Conservation (phyloP, 2,888 invertebrate genomes). For the Ornithoptera alexandrae region DNA sequence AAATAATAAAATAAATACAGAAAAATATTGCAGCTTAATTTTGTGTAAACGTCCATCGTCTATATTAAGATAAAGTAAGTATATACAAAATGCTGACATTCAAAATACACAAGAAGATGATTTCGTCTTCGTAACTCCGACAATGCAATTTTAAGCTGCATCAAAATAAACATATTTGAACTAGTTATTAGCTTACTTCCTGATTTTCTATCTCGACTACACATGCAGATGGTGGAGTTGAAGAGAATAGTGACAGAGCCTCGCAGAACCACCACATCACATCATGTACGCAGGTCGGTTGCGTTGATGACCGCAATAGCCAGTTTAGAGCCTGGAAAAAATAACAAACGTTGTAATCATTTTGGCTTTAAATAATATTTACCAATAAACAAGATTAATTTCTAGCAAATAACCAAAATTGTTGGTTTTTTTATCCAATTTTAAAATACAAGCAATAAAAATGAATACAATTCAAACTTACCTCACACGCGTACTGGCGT, state of each 20-base stretch:
- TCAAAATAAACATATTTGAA: not conserved
- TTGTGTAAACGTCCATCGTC: no score
- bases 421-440: no score
- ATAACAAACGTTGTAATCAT: not conserved
- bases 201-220: conserved; percentile 54
- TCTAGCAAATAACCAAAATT: no score
- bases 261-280: conserved; percentile 98
- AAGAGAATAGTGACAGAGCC: conserved; percentile 83
- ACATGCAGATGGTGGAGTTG: conserved; percentile 52
- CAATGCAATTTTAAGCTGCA: no score
- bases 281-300: conserved; percentile 95
- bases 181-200: conserved; percentile 46
- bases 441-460: not conserved
- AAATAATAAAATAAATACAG: no score
- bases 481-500: conserved; percentile 93
- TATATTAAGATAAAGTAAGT: no score
- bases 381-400: no score
- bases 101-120: no score
- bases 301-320: conserved; percentile 94
- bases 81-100: no score
- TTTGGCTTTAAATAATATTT: no score
- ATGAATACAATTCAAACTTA: conserved; percentile 42
- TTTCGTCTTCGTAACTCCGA: no score
- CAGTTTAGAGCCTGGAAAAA: conserved; percentile 90
- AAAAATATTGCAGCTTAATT: no score